Evolutionary conservation across 2,113 vertebrate genomes (phyloP), one percentile per base, ranked within the genome.

Genomic region (Clarias batrachus): DNA sequence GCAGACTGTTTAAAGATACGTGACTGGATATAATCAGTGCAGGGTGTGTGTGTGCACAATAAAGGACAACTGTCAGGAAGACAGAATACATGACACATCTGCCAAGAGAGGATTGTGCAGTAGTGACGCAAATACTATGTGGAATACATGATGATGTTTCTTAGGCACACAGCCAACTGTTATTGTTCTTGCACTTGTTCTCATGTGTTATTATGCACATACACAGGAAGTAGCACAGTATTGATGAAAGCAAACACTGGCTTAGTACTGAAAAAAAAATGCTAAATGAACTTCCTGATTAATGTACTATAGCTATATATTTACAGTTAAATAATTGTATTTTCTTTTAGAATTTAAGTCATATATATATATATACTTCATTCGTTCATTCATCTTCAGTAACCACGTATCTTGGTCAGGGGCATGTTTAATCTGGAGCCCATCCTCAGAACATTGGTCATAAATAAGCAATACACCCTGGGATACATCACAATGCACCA

Each of bases 1-100:
- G 91, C 89, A 92, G 89, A 87, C 84, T 91, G 85, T 89, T 91
- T 91, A 89, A 92, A 89, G 92, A 90, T 81, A 60, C 88, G 90
- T 86, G 91, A 85, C 81, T 87, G 89, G 57, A 85, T 84, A 85
- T 78, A 52, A 85, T 90, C 83, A 87, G 65, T 19, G 65, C 60
- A 41, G 68, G 68, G 11, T 84, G 66, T 85, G 77, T 82, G 57
- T 81, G 85, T 85, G 23, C 57, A 79, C 79, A 63, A 23, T 74
- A 48, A 68, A 89, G 86, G 89, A 90, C 86, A 91, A 71, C 59
- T 57, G 27, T 77, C 68, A 63, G 59, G 70, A 82, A 87, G 71
- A 78, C 27, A 23, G 90, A 88, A 90, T 73, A 91, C 87, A 83
- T 86, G 88, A 87, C 89, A 88, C 90, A 87, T 87, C 89, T 66